A percentile compares a stretch with the other conserved stretches of the same genome.
Evolutionary conservation across 30 jellyfish, hydroid and myxozoan genomes (phyloP).

Genomic region (Turritopsis dohrnii): DNA sequence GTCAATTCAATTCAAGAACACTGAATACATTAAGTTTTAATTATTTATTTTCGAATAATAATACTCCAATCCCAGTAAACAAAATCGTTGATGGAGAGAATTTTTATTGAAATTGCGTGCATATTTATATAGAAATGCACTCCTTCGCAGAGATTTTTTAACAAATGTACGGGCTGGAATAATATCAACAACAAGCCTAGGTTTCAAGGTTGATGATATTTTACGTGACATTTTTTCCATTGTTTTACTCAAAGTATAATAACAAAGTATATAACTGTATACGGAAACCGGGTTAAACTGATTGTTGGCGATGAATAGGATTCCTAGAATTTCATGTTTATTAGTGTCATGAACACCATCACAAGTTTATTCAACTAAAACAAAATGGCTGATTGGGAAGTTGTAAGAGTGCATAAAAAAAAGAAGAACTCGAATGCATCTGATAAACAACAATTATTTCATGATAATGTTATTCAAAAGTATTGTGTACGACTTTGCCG

Average conservation of each 20-base stretch:
- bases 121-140: no score
- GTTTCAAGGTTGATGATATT: no score
- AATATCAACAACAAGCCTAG: no score
- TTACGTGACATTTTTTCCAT: no score
- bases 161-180: no score
- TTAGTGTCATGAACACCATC: not conserved
- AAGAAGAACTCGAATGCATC: not conserved
- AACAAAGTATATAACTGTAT: not conserved
- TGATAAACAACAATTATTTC: not conserved
- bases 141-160: no score
- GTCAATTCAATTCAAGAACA: no score
- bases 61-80: no score
- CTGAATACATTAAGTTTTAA: no score
- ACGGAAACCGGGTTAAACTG: not conserved
- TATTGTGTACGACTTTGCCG: conserved; percentile 1
- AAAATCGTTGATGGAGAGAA: no score
- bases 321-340: not conserved
- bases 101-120: no score
- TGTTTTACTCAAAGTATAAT: not conserved
- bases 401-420: not conserved
- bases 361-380: not conserved
- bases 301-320: not conserved
- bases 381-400: conserved; percentile 11
- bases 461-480: not conserved
- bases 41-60: no score